Evolutionary conservation across 2,113 vertebrate species (phyloP).

Genomic region (Ictalurus furcatus): DNA sequence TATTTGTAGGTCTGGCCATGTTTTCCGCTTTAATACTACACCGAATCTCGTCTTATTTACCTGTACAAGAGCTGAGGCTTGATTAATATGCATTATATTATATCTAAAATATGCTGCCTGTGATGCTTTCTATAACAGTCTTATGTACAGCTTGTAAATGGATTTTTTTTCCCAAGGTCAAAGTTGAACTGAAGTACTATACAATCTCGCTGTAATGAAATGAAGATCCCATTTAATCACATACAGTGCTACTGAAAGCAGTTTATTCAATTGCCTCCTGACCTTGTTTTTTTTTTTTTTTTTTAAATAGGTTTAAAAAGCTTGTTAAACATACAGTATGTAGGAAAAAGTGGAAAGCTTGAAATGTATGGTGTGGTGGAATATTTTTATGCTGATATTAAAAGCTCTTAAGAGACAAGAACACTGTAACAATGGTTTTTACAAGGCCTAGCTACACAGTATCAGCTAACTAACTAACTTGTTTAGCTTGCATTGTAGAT

Average conservation of each 20-base stretch:
- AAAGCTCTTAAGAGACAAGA: too few species aligned
- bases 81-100: neutral
- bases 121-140: neutral
- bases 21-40: neutral
- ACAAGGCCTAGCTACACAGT: too few species aligned
- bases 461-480: too few species aligned
- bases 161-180: constrained; percentile 6
- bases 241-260: neutral
- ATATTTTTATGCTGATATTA: too few species aligned
- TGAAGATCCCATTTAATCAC: neutral
- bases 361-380: neutral
- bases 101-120: neutral
- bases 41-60: neutral
- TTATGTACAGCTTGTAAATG: neutral
- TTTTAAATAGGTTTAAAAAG: neutral
- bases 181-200: neutral
- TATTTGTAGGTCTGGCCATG: neutral
- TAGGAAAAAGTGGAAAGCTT: neutral
- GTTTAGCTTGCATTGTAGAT: too few species aligned
- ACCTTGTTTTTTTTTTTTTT: neutral
- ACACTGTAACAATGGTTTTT: too few species aligned
- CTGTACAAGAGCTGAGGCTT: too few species aligned
- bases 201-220: neutral
- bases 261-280: neutral
- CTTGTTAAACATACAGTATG: neutral